phyloP scores from a whole-genome alignment of 2,888 invertebrate genomes.

The Tenthredo notha region DNA sequence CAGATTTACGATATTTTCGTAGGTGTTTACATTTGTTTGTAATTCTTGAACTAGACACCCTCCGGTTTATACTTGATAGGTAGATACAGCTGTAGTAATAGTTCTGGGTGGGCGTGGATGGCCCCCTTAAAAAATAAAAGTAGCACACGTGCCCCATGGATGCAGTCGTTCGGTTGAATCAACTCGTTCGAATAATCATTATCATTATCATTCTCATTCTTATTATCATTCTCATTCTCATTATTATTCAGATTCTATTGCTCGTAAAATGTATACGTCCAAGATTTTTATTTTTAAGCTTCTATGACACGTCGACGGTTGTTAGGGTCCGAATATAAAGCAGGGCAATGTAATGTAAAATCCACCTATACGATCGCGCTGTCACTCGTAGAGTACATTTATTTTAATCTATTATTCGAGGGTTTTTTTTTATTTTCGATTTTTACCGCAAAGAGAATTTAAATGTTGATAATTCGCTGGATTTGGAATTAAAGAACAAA shows the following conservation, averaged over 20 bases:
- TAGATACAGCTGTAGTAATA: neutral
- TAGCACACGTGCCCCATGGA: neutral
- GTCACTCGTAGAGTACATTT: neutral
- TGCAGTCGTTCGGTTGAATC: neutral
- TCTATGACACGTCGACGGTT: constrained; percentile 9
- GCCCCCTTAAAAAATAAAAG: neutral
- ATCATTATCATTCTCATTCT: neutral
- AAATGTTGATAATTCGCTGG: too few relatives aligned
- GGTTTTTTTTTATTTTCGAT: neutral
- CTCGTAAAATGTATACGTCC: constrained; percentile 5
- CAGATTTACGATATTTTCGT: constrained; percentile 6
- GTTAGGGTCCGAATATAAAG: constrained; percentile 36
- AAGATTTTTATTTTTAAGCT: neutral
- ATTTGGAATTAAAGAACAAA: too few relatives aligned
- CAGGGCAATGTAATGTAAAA: neutral
- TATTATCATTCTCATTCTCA: constrained; percentile 17
- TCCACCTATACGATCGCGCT: neutral
- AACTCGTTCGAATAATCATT: neutral
- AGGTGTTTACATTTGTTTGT: constrained; percentile 9
- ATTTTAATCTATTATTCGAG: neutral
- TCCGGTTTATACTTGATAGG: neutral
- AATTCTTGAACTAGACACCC: neutral
- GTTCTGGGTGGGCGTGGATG: constrained; percentile 9
- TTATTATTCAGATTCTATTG: constrained; percentile 20
- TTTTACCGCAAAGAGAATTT: too few relatives aligned